Base-by-base conservation (phyloP, 2,888 invertebrate genomes). In the Drosophila eohydei region DNA sequence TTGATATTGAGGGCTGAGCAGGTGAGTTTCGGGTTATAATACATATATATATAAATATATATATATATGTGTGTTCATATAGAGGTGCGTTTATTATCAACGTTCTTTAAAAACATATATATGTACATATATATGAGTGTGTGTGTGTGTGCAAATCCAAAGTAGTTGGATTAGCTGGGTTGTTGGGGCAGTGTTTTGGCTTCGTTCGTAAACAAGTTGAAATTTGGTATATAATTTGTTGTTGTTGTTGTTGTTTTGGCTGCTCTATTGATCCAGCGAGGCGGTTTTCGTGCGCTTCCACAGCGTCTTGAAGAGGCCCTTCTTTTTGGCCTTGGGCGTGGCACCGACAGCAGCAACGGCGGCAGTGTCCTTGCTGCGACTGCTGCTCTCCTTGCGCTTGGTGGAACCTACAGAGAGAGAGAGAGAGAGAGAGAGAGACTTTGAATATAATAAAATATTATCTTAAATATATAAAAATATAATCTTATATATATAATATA, bases 271-370 rank as follows among this genome's bases (percentile, higher is more conserved):
- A 93, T 97, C 97, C 93, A 97, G 94, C 78, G 97, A 97, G 92
- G 97, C 96, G 92, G 97, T 97, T 81, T 97, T 95, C 81, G 97
- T 97, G 90, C 96, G 95, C 93, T 97, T 97, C 97, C 97, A 97
- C 85, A 97, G 95, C 92, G 95, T 96, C 93, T 96, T 96, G 94
- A 97, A 97, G 93, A 97, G 97, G 78, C 97, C 96, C 92, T 97
- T 96, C 93, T 97, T 97, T 81, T 96, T 96, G 64, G 92, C 86
- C 72, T 92, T 92, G 59, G 89, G 75, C 43, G 78, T 88, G 50
- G 75, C 69, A 56, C 63, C 56, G 44, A 74, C 74, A 12, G 32
- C 48, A 5, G 48, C 8, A 4, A 21, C 36, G 14, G 26, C 52
- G 65, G 83, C 88, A 73, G 81, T 90, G 52, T 88, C 89, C 61